Conservation (phyloP, 1,140 invertebrate genomes). For the Chrysopa pallens region DNA sequence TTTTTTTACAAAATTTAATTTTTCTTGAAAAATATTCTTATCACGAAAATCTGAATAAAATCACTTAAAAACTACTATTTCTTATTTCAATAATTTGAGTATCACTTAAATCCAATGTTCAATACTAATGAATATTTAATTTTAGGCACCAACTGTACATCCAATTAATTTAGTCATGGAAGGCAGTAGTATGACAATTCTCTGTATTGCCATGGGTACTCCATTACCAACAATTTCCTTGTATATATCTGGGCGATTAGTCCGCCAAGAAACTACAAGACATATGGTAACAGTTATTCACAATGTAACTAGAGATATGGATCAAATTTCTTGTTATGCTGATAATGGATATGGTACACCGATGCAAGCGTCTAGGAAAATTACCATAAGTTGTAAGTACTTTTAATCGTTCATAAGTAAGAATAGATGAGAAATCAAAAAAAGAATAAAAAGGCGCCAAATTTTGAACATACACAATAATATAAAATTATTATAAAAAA, state of each 20-base stretch:
- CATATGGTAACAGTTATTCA: conserved; percentile 67
- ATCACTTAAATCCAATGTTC: no score
- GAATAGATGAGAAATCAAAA: no score
- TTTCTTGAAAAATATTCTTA: no score
- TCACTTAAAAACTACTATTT: no score
- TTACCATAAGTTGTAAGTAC: conserved; percentile 60
- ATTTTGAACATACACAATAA: no score
- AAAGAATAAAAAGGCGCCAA: no score
- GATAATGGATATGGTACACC: conserved; percentile 71
- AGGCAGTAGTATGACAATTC: conserved; percentile 63
- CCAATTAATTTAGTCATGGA: conserved; percentile 63
- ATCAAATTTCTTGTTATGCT: conserved; percentile 65
- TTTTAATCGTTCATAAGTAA: no score
- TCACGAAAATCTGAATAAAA: no score
- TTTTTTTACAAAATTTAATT: no score
- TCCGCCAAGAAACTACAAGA: conserved; percentile 53
- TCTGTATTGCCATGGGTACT: conserved; percentile 64
- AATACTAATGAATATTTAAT: conserved; percentile 9
- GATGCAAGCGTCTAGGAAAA: conserved; percentile 56
- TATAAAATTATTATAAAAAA: no score
- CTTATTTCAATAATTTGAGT: no score
- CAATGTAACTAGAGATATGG: conserved; percentile 64
- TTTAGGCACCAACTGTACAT: conserved; percentile 59
- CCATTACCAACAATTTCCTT: conserved; percentile 66
- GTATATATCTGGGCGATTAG: conserved; percentile 53